A percentile compares a stretch with the other conserved stretches of the same genome.
phyloP scores from a whole-genome alignment of 2,888 invertebrate genomes.

The Tuta absoluta region DNA sequence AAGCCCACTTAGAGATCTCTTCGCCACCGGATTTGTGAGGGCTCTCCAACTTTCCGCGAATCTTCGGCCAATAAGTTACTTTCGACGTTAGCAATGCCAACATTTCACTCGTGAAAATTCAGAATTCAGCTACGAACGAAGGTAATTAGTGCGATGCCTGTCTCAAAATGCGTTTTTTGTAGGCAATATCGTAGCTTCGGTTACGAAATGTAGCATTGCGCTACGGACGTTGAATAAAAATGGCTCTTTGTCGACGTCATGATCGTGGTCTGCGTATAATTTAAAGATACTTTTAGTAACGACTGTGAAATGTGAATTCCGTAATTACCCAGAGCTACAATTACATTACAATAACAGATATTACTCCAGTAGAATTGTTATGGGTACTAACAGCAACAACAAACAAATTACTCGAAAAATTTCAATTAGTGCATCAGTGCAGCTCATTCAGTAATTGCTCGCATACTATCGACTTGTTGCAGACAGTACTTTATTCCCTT shows the following conservation, averaged over 20 bases:
- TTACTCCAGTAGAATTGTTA: neutral
- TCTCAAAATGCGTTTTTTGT: neutral
- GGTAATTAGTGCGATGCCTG: constrained; percentile 11
- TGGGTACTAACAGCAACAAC: neutral
- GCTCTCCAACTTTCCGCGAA: constrained; percentile 67
- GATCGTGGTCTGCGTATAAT: constrained; percentile 20
- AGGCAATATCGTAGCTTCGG: constrained; percentile 12
- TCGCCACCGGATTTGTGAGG: constrained; percentile 73
- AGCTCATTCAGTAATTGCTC: constrained; percentile 43
- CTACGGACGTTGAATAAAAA: constrained; percentile 20
- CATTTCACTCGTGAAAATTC: constrained; percentile 17
- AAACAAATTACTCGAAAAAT: constrained; percentile 12
- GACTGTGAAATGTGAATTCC: neutral
- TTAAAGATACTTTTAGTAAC: neutral
- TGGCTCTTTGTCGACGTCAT: constrained; percentile 4
- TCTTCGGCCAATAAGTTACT: constrained; percentile 71
- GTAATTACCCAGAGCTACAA: constrained; percentile 2
- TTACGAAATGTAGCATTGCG: constrained; percentile 9
- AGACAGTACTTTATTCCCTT: constrained; percentile 47
- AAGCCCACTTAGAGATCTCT: constrained; percentile 80
- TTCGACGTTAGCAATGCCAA: constrained; percentile 46
- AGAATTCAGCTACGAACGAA: neutral
- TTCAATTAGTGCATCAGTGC: constrained; percentile 49
- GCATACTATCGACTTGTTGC: constrained; percentile 47
- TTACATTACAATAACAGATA: neutral